Percentiles rank a stretch among this genome's conserved stretches.
phyloP scores from a whole-genome alignment of 2,113 vertebrate species.

The Bagarius yarrelli region DNA sequence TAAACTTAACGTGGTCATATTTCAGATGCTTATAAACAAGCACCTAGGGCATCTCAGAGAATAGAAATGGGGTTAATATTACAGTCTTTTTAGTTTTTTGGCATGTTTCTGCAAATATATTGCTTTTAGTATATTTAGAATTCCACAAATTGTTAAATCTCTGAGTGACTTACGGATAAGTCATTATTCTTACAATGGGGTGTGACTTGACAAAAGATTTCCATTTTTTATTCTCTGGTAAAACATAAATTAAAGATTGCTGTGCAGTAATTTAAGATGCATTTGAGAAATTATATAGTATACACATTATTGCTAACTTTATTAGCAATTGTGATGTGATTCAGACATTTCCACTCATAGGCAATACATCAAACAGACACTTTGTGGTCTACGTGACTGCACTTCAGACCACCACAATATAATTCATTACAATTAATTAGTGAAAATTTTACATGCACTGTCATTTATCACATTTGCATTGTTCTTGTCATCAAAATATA shows the following conservation, averaged over 20 bases:
- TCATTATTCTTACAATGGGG: no score
- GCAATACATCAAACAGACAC: constrained; percentile 69
- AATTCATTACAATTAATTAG: constrained; percentile 75
- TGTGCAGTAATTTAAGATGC: not conserved
- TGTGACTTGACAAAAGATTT: no score
- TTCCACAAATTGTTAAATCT: no score
- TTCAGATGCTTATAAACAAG: no score
- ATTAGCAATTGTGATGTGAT: constrained; percentile 50
- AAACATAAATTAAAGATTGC: not conserved
- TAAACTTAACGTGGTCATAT: no score
- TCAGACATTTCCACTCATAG: constrained; percentile 56
- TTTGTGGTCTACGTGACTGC: constrained; percentile 65
- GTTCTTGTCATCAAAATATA: constrained; percentile 67
- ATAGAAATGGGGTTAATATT: no score
- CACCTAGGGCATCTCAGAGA: no score
- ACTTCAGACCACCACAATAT: constrained; percentile 67
- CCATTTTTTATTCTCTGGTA: no score
- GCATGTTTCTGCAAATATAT: no score
- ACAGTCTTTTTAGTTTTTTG: no score
- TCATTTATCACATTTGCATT: constrained; percentile 72
- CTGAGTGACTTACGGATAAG: no score
- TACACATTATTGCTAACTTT: not conserved
- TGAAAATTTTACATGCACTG: constrained; percentile 61
- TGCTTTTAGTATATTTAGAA: no score
- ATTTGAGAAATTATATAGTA: not conserved